These are phyloP conservation scores for Drosophila affinis DNA, from an alignment of 2,888 invertebrate genomes.

Conservation along the genomic window DNA sequence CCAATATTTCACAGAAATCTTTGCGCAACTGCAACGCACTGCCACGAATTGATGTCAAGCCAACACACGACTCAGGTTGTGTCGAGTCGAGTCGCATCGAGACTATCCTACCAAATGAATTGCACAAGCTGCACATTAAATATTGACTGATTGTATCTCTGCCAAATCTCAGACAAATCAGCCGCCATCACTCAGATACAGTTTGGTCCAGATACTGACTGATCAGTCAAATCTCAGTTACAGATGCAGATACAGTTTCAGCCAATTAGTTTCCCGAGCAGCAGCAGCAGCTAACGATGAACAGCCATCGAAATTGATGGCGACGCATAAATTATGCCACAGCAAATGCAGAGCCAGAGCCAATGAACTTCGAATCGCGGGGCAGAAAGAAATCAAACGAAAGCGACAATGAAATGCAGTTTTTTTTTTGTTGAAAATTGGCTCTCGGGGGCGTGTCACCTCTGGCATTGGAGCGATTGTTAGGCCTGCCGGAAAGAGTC, in stretches of 20 bases:
- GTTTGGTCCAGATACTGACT: background rate
- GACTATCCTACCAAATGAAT: constrained; percentile 5
- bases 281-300: background rate
- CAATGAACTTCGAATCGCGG: constrained; percentile 62
- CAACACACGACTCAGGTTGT: background rate
- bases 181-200: background rate
- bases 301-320: background rate
- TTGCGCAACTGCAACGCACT: constrained; percentile 27
- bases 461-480: constrained; percentile 19
- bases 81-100: background rate
- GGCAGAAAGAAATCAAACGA: constrained; percentile 50
- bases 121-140: constrained; percentile 60
- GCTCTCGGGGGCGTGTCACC: constrained; percentile 36
- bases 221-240: background rate
- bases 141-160: constrained; percentile 36
- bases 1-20: constrained; percentile 20
- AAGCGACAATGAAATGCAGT: constrained; percentile 76
- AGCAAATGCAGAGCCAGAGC: constrained; percentile 42
- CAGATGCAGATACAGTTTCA: background rate
- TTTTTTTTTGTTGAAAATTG: constrained; percentile 45
- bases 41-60: constrained; percentile 14
- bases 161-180: background rate
- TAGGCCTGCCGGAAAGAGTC: constrained; percentile 71
- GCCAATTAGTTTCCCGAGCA: constrained; percentile 3
- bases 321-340: constrained; percentile 61